phyloP scores from a whole-genome alignment of 1,140 invertebrate genomes.

The Calliopsis andreniformis region DNA sequence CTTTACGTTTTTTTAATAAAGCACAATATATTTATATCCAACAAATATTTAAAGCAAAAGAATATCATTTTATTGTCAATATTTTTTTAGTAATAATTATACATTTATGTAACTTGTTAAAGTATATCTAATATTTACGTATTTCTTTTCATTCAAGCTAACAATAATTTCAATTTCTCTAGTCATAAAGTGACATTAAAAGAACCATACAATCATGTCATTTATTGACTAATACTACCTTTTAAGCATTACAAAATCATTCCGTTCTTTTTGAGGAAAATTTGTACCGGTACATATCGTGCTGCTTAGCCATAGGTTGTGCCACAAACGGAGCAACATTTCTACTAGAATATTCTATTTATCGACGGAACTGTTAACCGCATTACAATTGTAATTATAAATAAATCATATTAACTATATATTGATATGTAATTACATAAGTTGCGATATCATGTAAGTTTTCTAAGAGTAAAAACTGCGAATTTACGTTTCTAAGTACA shows the following conservation, averaged over 20 bases:
- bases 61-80: not conserved
- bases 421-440: conserved; percentile 42
- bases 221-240: not conserved
- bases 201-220: conserved; percentile 12
- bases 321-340: conserved; percentile 51
- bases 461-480: conserved; percentile 34
- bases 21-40: not conserved
- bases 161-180: conserved; percentile 41
- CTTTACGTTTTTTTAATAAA: conserved; percentile 6
- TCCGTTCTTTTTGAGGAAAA: conserved; percentile 11
- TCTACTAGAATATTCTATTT: conserved; percentile 61
- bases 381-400: conserved; percentile 50
- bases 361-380: conserved; percentile 56
- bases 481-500: conserved; percentile 39
- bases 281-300: conserved; percentile 61
- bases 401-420: conserved; percentile 35
- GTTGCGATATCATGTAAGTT: conserved; percentile 27
- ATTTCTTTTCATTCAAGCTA: not conserved
- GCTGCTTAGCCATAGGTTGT: conserved; percentile 64
- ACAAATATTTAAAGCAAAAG: not conserved
- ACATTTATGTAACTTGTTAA: not conserved
- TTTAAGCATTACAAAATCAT: not conserved
- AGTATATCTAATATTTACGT: not conserved
- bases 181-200: conserved; percentile 55
- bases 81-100: conserved; percentile 2